These are phyloP conservation scores for Vanessa cardui DNA, from an alignment of 2,888 invertebrate species.

Conservation along the genomic window DNA sequence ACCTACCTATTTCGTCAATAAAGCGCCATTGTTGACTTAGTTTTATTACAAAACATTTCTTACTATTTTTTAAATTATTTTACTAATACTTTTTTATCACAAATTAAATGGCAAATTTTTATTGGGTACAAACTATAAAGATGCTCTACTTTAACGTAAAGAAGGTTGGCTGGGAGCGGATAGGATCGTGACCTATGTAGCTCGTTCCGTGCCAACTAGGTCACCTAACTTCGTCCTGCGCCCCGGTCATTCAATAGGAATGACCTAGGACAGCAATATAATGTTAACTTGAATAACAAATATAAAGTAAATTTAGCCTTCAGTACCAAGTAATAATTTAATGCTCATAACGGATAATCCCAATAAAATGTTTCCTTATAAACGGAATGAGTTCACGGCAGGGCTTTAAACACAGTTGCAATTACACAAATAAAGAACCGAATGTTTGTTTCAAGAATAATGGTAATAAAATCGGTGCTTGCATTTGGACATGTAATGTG, in stretches of 20 bases:
- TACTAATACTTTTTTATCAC: not conserved
- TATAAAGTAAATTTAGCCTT: not conserved
- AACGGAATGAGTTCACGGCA: constrained; percentile 23
- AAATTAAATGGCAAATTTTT: not conserved
- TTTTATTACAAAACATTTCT: constrained; percentile 1
- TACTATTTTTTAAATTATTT: not conserved
- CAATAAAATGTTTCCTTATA: constrained; percentile 20
- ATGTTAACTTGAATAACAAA: not conserved
- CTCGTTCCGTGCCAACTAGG: constrained; percentile 65
- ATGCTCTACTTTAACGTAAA: constrained; percentile 44
- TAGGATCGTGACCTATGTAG: constrained; percentile 50
- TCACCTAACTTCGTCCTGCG: constrained; percentile 68
- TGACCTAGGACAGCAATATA: constrained; percentile 40
- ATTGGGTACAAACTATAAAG: constrained; percentile 2
- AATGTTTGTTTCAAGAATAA: constrained; percentile 45
- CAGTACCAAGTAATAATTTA: not conserved
- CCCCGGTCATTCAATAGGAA: constrained; percentile 54
- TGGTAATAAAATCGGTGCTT: constrained; percentile 68
- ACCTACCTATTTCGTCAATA: constrained; percentile 22
- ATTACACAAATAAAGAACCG: constrained; percentile 37
- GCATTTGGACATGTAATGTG: constrained; percentile 76
- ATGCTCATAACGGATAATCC: constrained; percentile 14
- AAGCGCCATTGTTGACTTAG: constrained; percentile 2
- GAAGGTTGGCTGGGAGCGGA: constrained; percentile 39
- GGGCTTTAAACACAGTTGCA: constrained; percentile 28